These are phyloP conservation scores for Phrynosoma platyrhinos DNA, from an alignment of 2,113 vertebrate species.

Conservation along the genomic window DNA sequence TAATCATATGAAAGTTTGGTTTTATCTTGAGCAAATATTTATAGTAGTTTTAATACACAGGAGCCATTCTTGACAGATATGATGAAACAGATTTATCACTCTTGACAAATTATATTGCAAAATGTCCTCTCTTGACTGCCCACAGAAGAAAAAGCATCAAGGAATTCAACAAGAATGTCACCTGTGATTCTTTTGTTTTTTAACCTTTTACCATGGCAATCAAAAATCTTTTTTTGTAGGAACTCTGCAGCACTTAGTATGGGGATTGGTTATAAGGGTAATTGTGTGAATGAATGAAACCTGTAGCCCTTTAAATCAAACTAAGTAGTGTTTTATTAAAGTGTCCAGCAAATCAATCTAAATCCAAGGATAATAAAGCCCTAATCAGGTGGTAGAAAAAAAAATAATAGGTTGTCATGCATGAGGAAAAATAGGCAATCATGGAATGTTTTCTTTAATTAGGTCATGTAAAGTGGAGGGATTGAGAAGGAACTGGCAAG, in stretches of 20 bases:
- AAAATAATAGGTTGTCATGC: conserved; percentile 99
- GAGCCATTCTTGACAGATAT: conserved; percentile 82
- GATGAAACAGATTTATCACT: conserved; percentile 95
- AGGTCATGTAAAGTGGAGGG: conserved; percentile 96
- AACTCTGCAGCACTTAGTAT: conserved; percentile 56
- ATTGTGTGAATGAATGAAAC: conserved; percentile 88
- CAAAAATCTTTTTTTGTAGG: conserved; percentile 72
- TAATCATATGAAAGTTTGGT: conserved; percentile 86
- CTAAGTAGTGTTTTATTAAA: conserved; percentile 98
- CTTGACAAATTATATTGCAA: conserved; percentile 87
- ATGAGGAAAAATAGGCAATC: conserved; percentile 99
- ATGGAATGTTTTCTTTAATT: conserved; percentile 99
- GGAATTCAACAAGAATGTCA: conserved; percentile 83
- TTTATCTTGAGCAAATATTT: conserved; percentile 90
- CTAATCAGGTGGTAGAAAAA: conserved; percentile 99
- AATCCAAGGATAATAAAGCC: conserved; percentile 99
- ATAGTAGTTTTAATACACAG: conserved; percentile 92
- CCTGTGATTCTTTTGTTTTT: conserved; percentile 84
- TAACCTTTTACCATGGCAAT: conserved; percentile 82
- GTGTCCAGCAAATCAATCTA: conserved; percentile 99
- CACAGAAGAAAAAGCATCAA: conserved; percentile 76
- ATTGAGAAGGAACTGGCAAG: conserved; percentile 89
- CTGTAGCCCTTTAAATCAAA: conserved; percentile 93
- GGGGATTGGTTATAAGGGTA: conserved; percentile 86
- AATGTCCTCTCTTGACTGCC: conserved; percentile 82